Conservation (phyloP, 2,113 vertebrate genomes). For the Suncus etruscus region DNA sequence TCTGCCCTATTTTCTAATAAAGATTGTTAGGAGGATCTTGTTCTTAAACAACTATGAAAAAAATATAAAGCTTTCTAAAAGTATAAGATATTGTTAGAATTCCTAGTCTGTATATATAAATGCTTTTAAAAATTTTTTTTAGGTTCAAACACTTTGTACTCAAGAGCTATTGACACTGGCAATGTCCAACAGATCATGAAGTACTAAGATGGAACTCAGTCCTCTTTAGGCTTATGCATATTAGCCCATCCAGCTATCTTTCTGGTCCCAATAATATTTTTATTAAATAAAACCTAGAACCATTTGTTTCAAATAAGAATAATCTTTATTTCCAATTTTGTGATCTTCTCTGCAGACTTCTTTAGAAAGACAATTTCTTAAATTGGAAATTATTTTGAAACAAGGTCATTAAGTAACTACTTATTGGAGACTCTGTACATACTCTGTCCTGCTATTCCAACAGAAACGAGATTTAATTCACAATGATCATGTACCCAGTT, state of each 20-base stretch:
- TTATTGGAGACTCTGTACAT: background rate
- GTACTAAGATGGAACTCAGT: no score
- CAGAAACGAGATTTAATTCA: background rate
- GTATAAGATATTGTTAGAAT: background rate
- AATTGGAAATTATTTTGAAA: constrained; percentile 20
- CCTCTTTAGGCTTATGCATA: no score
- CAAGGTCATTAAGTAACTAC: background rate
- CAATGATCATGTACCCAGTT: no score
- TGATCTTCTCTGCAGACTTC: background rate
- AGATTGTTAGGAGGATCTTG: background rate
- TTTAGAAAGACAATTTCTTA: constrained; percentile 44
- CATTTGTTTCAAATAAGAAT: background rate
- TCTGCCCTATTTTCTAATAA: background rate
- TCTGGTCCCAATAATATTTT: background rate
- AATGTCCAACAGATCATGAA: no score
- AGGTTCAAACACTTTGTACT: no score
- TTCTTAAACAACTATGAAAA: constrained; percentile 15
- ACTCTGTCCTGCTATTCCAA: background rate
- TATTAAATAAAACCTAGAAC: background rate
- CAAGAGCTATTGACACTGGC: no score
- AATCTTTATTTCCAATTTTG: no score
- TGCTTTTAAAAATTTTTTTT: no score
- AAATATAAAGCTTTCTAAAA: background rate
- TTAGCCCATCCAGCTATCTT: no score
- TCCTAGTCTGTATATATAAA: background rate